Conservation (phyloP, 2,888 invertebrate genomes). For the Andrena camellia region DNA sequence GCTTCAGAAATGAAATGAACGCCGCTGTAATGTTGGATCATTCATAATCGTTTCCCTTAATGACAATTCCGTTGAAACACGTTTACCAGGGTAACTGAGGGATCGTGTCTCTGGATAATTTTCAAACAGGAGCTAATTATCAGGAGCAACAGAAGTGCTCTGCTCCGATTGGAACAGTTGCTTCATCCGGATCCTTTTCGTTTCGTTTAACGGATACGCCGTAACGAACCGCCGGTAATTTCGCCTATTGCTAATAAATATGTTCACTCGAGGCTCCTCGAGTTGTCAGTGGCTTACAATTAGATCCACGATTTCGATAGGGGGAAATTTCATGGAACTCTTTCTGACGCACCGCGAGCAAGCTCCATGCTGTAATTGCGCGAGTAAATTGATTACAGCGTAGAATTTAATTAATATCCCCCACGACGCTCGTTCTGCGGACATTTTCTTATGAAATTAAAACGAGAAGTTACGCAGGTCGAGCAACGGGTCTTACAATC, state of each 20-base stretch:
- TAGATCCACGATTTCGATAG: too few species aligned
- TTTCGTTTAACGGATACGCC: too few species aligned
- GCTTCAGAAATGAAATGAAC: constrained; percentile 50
- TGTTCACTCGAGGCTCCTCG: too few species aligned
- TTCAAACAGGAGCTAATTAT: neutral
- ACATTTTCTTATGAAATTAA: constrained; percentile 33
- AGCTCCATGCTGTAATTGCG: neutral
- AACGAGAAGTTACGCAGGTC: constrained; percentile 21
- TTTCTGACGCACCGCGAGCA: neutral
- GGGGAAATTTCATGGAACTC: neutral
- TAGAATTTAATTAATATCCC: constrained; percentile 25
- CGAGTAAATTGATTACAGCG: neutral
- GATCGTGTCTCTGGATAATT: neutral
- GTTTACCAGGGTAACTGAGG: neutral
- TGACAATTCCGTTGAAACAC: constrained; percentile 14
- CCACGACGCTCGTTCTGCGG: neutral
- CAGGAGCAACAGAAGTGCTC: neutral
- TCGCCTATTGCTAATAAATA: neutral
- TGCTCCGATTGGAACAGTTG: too few species aligned
- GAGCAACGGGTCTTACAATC: constrained; percentile 9
- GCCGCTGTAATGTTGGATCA: constrained; percentile 24
- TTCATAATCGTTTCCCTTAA: constrained; percentile 44
- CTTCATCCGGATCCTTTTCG: too few species aligned
- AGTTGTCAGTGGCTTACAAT: too few species aligned
- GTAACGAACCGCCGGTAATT: neutral